These are phyloP conservation scores for Morphnarchus princeps DNA, from an alignment of 2,113 vertebrate genomes.

Conservation along the genomic window DNA sequence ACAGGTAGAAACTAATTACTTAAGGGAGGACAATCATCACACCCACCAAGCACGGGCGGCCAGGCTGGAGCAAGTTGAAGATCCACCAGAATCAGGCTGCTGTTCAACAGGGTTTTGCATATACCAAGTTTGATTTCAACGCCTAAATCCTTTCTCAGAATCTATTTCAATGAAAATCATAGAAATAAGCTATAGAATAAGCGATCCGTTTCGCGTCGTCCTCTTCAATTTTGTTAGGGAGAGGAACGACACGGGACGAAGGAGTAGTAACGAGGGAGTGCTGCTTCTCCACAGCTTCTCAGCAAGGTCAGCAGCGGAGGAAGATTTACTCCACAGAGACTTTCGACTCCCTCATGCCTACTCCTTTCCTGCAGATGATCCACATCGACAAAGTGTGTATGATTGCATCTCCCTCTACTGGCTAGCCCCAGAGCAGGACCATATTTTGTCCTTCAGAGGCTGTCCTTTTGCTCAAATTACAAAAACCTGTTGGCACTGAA, in stretches of 20 bases:
- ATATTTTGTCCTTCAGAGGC: neutral
- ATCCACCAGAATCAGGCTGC: neutral
- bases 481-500: neutral
- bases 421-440: neutral
- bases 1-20: neutral
- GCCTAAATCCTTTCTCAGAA: neutral
- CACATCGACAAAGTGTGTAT: neutral
- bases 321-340: fast-evolving
- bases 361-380: neutral
- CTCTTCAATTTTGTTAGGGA: neutral
- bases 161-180: neutral
- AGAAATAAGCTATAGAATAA: neutral
- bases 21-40: neutral
- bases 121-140: neutral
- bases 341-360: neutral
- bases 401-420: slow-evolving; percentile 47
- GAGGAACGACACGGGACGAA: neutral
- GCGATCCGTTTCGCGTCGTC: neutral
- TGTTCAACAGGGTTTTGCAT: neutral
- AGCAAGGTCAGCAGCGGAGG: neutral
- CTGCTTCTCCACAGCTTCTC: neutral
- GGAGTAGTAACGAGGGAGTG: neutral
- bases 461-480: neutral
- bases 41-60: neutral
- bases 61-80: neutral